Evolutionary conservation across 2,113 vertebrate species (phyloP), one percentile per base, ranked within the genome.

Genomic region (Pelecanoides urinatrix): DNA sequence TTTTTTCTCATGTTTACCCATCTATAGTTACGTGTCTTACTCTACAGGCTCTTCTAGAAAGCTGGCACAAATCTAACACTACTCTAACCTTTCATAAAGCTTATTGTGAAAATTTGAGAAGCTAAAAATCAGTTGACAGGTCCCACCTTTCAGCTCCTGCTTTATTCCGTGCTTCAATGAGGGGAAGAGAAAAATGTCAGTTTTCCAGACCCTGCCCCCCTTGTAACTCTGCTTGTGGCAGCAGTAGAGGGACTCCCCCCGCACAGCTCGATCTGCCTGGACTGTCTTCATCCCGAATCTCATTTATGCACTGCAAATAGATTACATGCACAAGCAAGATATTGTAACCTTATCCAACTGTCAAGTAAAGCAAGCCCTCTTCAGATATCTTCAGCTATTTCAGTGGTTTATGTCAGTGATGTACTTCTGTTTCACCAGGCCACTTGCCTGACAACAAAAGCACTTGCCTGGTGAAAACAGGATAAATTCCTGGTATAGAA

Each of bases 271-370:
- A n/a, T 9, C 40, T 55, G 12, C 21, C 29, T 2, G 40, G 22
- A 4, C 52, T 67, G 65, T 18, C 10, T 16, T 25, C 50, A 80
- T 2, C 62, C 67, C 3, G 1, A 8, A 3, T 2, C 58, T 36
- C 44, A 10, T 10, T 19, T 8, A 8, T 2, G 25, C 26, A 16
- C 66, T 36, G 47, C 2, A 3, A 29, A 29, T 1, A 21, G 25
- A 45, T 3, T 2, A 27, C 34, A 7, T 6, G 12, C 61, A 40
- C 53, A 27, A 22, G 0, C 58, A 14, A 58, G n/a, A 34, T 6
- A 1, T 0, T 4, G 30, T 26, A 22, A 14, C 23, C 30, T 55
- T 15, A 53, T 10, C 53, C 22, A 18, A 1, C n/a, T 21, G 16
- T 8, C 47, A 52, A 14, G 34, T 1, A 25, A 14, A 4, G 15